phyloP scores from a whole-genome alignment of 2,888 invertebrate genomes.

The Pegoplata infirma region DNA sequence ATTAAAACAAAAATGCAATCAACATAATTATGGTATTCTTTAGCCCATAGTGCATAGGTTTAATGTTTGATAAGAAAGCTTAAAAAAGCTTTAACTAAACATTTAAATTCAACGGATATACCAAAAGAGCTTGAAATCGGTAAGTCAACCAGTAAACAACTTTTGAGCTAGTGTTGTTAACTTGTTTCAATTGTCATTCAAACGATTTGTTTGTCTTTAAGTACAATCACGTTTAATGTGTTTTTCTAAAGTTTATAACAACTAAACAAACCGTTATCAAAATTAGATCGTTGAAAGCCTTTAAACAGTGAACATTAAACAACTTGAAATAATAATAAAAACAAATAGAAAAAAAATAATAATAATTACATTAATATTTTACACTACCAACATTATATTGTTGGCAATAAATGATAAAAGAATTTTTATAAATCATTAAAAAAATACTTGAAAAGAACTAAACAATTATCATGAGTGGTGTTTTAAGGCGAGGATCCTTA shows the following conservation, averaged over 20 bases:
- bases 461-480: conserved; percentile 72
- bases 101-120: not conserved
- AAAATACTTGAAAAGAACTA: not conserved
- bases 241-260: conserved; percentile 67
- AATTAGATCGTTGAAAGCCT: conserved; percentile 70
- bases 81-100: not conserved
- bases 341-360: no score
- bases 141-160: not conserved
- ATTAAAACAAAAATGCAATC: no score
- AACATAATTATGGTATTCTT: no score
- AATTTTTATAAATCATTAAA: no score
- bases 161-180: conserved; percentile 53
- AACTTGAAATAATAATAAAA: conserved; percentile 50
- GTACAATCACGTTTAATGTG: conserved; percentile 13
- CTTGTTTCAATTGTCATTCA: conserved; percentile 33
- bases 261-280: conserved; percentile 68
- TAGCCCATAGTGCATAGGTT: no score
- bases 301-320: conserved; percentile 64
- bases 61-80: not conserved
- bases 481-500: conserved; percentile 74
- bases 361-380: no score
- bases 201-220: conserved; percentile 29
- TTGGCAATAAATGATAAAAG: not conserved
- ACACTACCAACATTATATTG: not conserved
- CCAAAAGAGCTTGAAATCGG: not conserved